These are phyloP conservation scores for Drosophila subquinaria DNA, from an alignment of 2,888 invertebrate species.

Conservation along the genomic window DNA sequence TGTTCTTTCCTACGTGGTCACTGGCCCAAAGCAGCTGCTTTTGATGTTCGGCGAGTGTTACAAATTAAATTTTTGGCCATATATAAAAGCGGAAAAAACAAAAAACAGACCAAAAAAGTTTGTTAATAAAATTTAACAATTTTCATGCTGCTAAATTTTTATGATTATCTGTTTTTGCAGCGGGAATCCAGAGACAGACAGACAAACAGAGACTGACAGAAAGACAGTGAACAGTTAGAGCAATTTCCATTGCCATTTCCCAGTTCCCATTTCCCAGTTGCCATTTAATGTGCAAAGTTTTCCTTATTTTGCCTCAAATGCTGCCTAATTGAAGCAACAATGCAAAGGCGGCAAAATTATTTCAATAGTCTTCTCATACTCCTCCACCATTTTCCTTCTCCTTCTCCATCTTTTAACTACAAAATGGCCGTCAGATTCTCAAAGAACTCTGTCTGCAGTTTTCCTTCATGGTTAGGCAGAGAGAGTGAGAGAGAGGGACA, in stretches of 20 bases:
- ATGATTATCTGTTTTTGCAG: conserved; percentile 67
- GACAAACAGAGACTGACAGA: conserved; percentile 15
- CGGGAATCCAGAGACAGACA: conserved; percentile 9
- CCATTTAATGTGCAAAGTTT: conserved; percentile 70
- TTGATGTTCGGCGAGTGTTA: conserved; percentile 72
- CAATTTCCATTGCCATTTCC: conserved; percentile 54
- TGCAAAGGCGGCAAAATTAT: conserved; percentile 74
- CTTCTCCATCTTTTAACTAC: background rate
- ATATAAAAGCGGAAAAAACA: conserved; percentile 33
- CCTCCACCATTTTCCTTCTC: background rate
- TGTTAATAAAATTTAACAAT: conserved; percentile 77
- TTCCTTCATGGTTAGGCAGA: conserved; percentile 18
- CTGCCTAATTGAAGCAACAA: conserved; percentile 76
- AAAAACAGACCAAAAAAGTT: conserved; percentile 54
- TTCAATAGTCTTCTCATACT: conserved; percentile 39
- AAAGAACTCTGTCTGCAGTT: conserved; percentile 32
- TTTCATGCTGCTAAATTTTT: conserved; percentile 74
- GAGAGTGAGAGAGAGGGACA: conserved; percentile 41
- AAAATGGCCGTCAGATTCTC: conserved; percentile 53
- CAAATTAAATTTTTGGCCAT: conserved; percentile 63
- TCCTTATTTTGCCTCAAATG: conserved; percentile 53
- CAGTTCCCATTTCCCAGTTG: conserved; percentile 43
- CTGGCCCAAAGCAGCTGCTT: conserved; percentile 70
- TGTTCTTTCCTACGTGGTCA: conserved; percentile 6
- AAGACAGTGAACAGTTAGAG: conserved; percentile 36